Base-by-base conservation (phyloP, 2,797 vertebrate species). In the Microhierax caerulescens region DNA sequence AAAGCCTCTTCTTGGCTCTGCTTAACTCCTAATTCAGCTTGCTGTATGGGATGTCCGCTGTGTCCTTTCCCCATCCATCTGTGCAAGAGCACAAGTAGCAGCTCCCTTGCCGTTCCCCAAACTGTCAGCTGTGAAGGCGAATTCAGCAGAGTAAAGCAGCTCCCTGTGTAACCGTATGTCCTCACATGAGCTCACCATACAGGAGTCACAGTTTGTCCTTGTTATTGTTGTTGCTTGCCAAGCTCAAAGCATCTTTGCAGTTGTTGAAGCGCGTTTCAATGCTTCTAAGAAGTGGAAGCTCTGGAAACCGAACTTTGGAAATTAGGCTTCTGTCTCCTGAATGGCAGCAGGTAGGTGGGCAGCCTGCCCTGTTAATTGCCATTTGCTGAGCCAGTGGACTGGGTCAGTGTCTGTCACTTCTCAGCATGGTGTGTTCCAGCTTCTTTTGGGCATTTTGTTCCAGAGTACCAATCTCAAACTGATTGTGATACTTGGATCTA, bases 41-140 rank as follows among this genome's bases (percentile, higher is more conserved):
- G 74, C 67, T 67, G 73, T 19, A 11, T 32, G 88, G 79, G 54
- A 48, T 82, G 74, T 50, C 81, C 56, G 7, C 12, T 41, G 74
- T 86, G 56, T 73, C 81, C 59, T 82, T 91, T 27, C 86, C 74
- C n/a, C 30, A 56, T 39, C 87, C 82, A 48, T 28, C 79, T 86
- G 54, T 73, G 85, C 82, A 74, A 8, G 30, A 83, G n/a, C 2
- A 6, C 0, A 5, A 78, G 59, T 16, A 82, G 86, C 75, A 94
- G 61, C 82, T 95, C 87, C 82, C 54, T 59, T 16, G 65, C 76
- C n/a, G 4, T 83, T 85, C 53, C 84, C 78, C 57, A 65, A 8
- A 67, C 65, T 28, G 48, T 73, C 1, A 7, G 67, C 86, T 61
- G 68, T 21, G 60, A 80, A 48, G 2, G 4, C 81, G 53, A 95